Conservation (phyloP, 2,797 vertebrate genomes). For the Schizopygopsis malacanthus region DNA sequence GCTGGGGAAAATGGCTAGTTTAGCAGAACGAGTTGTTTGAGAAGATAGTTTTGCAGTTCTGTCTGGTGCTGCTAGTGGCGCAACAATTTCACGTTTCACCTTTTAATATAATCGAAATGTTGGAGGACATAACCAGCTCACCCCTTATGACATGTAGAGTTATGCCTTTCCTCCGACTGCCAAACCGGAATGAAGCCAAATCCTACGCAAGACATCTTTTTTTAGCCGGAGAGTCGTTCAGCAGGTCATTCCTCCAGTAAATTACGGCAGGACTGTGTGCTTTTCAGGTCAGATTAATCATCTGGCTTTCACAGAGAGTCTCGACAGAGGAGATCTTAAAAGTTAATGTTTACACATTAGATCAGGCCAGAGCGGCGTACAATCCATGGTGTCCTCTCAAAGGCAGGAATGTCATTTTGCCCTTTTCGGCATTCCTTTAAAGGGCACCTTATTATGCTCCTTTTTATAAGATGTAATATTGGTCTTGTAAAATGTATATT, state of each 20-base stretch:
- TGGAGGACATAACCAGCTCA: constrained; percentile 27
- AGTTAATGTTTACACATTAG: constrained; percentile 47
- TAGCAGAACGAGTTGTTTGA: neutral
- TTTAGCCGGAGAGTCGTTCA: constrained; percentile 33
- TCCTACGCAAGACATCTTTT: constrained; percentile 31
- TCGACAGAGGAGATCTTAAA: constrained; percentile 35
- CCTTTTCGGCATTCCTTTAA: neutral
- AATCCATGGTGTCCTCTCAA: constrained; percentile 12
- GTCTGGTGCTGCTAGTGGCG: neutral
- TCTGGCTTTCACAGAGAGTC: constrained; percentile 32
- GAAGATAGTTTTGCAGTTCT: neutral
- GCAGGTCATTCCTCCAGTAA: constrained; percentile 44
- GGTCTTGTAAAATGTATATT: too few relatives aligned
- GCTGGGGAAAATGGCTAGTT: neutral
- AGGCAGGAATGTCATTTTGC: constrained; percentile 7
- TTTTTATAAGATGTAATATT: too few relatives aligned
- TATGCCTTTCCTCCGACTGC: constrained; percentile 1
- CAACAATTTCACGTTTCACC: neutral
- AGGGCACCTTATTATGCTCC: too few relatives aligned
- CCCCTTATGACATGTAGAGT: constrained; percentile 5
- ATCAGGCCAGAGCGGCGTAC: neutral
- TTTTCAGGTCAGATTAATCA: constrained; percentile 36
- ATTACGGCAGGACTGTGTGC: constrained; percentile 7
- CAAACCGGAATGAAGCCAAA: constrained; percentile 40
- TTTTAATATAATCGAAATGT: constrained; percentile 17